Base-by-base conservation (phyloP, 2,797 vertebrate genomes). In the Acipenser ruthenus region DNA sequence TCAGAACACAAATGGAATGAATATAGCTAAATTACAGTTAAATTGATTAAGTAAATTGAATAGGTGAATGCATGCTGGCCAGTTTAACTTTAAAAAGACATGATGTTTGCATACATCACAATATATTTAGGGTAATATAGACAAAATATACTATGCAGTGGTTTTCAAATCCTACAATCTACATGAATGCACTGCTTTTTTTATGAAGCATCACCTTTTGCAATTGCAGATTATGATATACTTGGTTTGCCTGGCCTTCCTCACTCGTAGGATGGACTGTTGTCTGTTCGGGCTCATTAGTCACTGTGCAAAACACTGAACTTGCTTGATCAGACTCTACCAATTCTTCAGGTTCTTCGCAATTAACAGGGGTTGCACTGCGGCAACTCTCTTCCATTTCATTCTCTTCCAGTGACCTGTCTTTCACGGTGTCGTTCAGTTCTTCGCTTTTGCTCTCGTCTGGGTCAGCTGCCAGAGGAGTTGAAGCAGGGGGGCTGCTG, bases 331-430 rank as follows among this genome's bases (percentile, higher is more conserved):
- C 65, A 10, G 80, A 69, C 67, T 90, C 81, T 64, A 79, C 71
- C 81, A 95, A 71, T 62, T 85, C 82, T 70, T 99, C 95, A 0
- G 91, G 91, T 72, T 94, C 95, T 70, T 99, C 97, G 12, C 90
- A 92, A 77, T 98, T 97, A 18, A 99, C 96, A 59, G 97, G 97
- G 0, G 97, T 99, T 0, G 92, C 94, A n/a, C 97, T 98, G 48
- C 97, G 88, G 9, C 94, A 95, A 47, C 97, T 99, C 80, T 98
- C 96, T 72, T 99, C 97, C 95, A 99, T 95, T 84, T 98, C 92
- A 4, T 82, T 84, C 63, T 93, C 95, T 67, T 99, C 96, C 71
- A 87, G 23, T 0, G 82, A 75, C 50, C 89, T 92, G 47, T 92
- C 71, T 72, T 83, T 83, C 66, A 83, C 65, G 0, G 78, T 72